phyloP scores from a whole-genome alignment of 2,888 invertebrate species.

The Portevinia maculata region DNA sequence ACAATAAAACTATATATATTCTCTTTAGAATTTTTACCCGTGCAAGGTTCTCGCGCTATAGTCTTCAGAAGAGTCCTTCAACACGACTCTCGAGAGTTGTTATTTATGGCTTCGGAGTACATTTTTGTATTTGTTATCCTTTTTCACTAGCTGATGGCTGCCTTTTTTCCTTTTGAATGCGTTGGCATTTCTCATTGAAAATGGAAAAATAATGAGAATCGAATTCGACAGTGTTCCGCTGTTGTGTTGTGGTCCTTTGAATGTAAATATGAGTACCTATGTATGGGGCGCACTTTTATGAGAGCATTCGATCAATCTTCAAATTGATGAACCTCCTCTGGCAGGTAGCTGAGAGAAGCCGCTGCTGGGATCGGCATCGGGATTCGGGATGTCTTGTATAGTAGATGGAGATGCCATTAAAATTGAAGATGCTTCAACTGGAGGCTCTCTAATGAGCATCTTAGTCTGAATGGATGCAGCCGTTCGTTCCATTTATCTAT shows the following conservation, averaged over 20 bases:
- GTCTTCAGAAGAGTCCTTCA: slow-evolving; percentile 21
- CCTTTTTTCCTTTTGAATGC: slow-evolving; percentile 33
- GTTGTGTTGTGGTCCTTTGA: slow-evolving; percentile 54
- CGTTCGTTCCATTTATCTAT: slow-evolving; percentile 46
- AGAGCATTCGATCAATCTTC: slow-evolving; percentile 47
- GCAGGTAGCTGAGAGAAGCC: slow-evolving; percentile 29
- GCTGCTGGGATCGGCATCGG: neutral
- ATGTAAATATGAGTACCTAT: slow-evolving; percentile 43
- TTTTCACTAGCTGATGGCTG: slow-evolving; percentile 24
- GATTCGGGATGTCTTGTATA: slow-evolving; percentile 4
- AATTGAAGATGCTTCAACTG: slow-evolving; percentile 24
- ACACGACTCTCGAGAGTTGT: slow-evolving; percentile 29
- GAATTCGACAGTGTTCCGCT: slow-evolving; percentile 49
- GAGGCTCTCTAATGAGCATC: neutral
- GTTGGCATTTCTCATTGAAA: slow-evolving; percentile 61
- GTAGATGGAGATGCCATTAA: slow-evolving; percentile 27
- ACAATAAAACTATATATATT: slow-evolving; percentile 62
- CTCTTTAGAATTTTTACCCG: slow-evolving; percentile 36
- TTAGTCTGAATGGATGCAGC: slow-evolving; percentile 19
- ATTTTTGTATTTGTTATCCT: slow-evolving; percentile 48
- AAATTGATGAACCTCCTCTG: slow-evolving; percentile 63
- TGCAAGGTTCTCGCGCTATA: neutral
- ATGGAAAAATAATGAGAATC: slow-evolving; percentile 72
- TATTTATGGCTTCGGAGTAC: slow-evolving; percentile 57
- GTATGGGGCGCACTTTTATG: slow-evolving; percentile 51